Evolutionary conservation across 2,113 vertebrate genomes (phyloP), one percentile per base, ranked within the genome.

Genomic region (Asarcornis scutulata): DNA sequence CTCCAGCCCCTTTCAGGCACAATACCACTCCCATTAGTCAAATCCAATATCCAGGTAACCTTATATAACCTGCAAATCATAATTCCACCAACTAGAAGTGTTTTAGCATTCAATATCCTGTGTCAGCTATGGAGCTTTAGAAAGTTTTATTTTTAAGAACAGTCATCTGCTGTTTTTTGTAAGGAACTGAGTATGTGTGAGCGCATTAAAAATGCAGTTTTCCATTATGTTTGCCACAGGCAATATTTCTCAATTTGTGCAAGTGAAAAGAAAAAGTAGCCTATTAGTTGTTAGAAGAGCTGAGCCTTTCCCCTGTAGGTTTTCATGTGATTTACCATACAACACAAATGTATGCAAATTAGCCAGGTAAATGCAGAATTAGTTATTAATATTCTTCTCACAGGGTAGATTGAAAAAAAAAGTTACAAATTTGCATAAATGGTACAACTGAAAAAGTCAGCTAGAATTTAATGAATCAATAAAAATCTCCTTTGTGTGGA

Each of bases 381-480:
- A 95, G 93, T 75, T 92, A 97, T 97, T 98, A 96, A 97, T 96
- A 98, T 97, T 98, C 96, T 69, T 93, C 96, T 97, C 96, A 97
- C 85, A 97, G 76, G 95, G 94, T 92, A 97, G 76, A 95, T 13
- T 95, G 97, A 55, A 97, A 95, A 95, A 48, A 48, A 92, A 96
- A 97, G 40, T 85, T 93, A 91, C 84, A 91, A 83, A 98, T 98
- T 97, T 98, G 97, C 98, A 98, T 95, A 97, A 93, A 94, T 0
- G 22, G 62, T 86, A 96, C 73, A 93, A 96, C 90, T 97, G 97
- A 97, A 98, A 98, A 98, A 97, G 93, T 97, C 95, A 97, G 91
- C 95, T 97, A 96, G 94, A 98, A 98, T 93, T 97, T 98, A 98
- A 98, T 96, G 97, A 98, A 97, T 98, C 97, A 97, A 97, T 97